Base-by-base conservation (phyloP, 2,888 invertebrate genomes). In the Phasia obesa region DNA sequence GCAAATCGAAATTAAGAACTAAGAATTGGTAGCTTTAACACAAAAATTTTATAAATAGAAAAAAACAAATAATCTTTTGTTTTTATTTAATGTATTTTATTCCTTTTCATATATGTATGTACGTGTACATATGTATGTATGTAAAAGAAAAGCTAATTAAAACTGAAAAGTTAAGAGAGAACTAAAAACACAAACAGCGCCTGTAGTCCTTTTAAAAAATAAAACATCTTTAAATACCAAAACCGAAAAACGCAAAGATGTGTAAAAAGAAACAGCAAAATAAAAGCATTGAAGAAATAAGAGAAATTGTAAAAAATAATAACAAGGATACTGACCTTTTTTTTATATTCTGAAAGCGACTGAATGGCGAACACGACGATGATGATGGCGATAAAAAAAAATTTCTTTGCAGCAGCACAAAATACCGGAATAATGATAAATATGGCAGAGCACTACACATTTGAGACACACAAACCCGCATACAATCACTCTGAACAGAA, bases 301-400 rank as follows among this genome's bases (percentile, higher is more conserved):
- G 44, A 53, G 51, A 38, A 80, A 73, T 51, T 53, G 21, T 47
- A 67, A 57, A 83, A 47, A 44, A 75, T 67, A 79, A 80, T 84
- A 84, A 80, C 79, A 74, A 82, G 85, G 85, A 85, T 85, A 85
- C 85, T 85, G 85, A 85, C 85, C 85, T 85, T 85, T 85, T 83
- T 77, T 69, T 47, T 70, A 77, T 71, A 71, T 71, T 75, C 65
- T 79, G 42, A 23, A 73, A 42, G 67, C 59, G 55, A 38, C 47
- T 47, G 21, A 44, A 64, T 55, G 53, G 55, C 55, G 74, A 60
- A 59, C 57, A 35, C 38, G 25, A 42, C 25, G 27, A 44, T 17
- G 38, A 38, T 53, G 38, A 57, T 25, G 21, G 38, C 38, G 38
- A 71, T 64, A 55, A 57, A 60, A 27, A 55, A 57, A 60, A 27